Evolutionary conservation across 2,888 invertebrate genomes (phyloP), one percentile per base, ranked within the genome.

Genomic region (Tachystola acroxantha): DNA sequence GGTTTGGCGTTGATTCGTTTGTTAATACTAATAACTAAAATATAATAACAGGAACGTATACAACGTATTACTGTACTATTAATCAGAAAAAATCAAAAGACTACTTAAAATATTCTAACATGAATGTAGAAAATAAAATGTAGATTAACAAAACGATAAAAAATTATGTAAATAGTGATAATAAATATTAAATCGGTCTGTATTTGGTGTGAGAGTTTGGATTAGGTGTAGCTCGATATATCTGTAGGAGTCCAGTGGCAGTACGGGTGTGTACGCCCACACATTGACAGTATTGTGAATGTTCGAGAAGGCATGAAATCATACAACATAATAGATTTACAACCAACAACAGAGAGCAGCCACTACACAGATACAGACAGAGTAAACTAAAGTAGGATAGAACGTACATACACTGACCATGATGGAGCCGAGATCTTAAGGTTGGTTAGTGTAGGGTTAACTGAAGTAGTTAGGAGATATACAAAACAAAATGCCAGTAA

Each of bases 281-380:
- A 66, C 71, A 62, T 71, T 81, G 81, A 68, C 65, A 81, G 85
- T 86, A 85, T 80, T 82, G 84, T 85, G 81, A 85, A 82, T 85
- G 86, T 86, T 75, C 65, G 69, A 85, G 78, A 84, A 85, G 84
- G 86, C 86, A 84, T 79, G 77, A 82, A 84, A 81, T 80, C 70
- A 81, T 80, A 85, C 78, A 86, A 85, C 82, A 82, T 78, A 84
- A 85, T 79, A 80, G 75, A 78, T 64, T 67, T 73, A 86, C 86
- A 86, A 71, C 80, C 78, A 78, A 86, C 86, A 88, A 88, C 87
- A 87, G 80, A 82, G 76, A 87, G 76, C 88, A 88, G 88, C 86
- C 86, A 87, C 87, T 88, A 88, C 84, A 85, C 85, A 87, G 80
- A 72, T 78, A 78, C 70, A 73, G 69, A 61, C 51, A 58, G 52